These are phyloP conservation scores for Drosophila bunnanda DNA, from an alignment of 2,888 invertebrate species.

Conservation along the genomic window DNA sequence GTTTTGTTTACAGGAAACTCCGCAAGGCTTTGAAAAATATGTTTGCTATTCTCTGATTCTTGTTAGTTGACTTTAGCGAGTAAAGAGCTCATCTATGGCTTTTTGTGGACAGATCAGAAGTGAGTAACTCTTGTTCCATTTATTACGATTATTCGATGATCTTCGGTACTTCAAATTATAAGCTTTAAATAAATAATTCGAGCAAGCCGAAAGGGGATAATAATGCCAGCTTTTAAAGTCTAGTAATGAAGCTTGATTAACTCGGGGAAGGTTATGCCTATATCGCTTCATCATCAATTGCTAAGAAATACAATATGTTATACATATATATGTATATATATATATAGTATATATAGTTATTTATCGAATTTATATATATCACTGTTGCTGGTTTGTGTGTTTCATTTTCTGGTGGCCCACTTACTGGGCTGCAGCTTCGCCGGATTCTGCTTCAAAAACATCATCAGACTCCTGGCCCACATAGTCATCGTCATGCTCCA, in stretches of 20 bases:
- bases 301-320: slow-evolving; percentile 62
- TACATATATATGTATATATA: slow-evolving; percentile 45
- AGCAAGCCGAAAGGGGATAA: slow-evolving; percentile 3
- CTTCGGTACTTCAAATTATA: slow-evolving; percentile 25
- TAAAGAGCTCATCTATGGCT: slow-evolving; percentile 58
- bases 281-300: slow-evolving; percentile 23
- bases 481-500: slow-evolving; percentile 30
- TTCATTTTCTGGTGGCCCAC: slow-evolving; percentile 25
- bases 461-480: slow-evolving; percentile 60
- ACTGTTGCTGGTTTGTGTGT: slow-evolving; percentile 73
- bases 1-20: not conserved
- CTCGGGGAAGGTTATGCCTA: slow-evolving; percentile 18
- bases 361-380: slow-evolving; percentile 67
- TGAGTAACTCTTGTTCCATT: slow-evolving; percentile 23
- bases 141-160: slow-evolving; percentile 48
- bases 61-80: not conserved
- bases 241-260: slow-evolving; percentile 11
- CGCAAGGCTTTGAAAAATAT: not conserved
- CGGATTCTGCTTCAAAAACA: slow-evolving; percentile 62
- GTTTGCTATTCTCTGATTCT: not conserved
- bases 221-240: slow-evolving; percentile 24
- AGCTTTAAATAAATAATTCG: slow-evolving; percentile 37
- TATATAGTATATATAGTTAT: slow-evolving; percentile 40
- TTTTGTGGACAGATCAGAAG: slow-evolving; percentile 65
- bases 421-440: slow-evolving; percentile 44